phyloP scores from a whole-genome alignment of 1,140 invertebrate species.

The Magallana gigas region DNA sequence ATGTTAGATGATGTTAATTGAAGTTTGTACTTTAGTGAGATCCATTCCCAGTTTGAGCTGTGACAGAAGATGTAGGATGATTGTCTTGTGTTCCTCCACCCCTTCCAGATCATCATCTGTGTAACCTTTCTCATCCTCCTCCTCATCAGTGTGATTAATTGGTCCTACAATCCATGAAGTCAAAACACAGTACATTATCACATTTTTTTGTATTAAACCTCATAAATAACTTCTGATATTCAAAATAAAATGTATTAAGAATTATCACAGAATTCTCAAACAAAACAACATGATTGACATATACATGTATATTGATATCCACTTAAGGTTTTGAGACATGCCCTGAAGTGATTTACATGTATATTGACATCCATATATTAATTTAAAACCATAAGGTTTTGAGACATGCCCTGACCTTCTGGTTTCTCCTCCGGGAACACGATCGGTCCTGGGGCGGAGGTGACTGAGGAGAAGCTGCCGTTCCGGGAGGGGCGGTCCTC shows the following conservation, averaged over 20 bases:
- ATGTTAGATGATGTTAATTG: no score
- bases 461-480: slow-evolving; percentile 61
- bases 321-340: slow-evolving; percentile 1
- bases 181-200: background rate
- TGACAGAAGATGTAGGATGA: slow-evolving; percentile 82
- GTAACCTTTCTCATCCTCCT: slow-evolving; percentile 77
- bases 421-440: slow-evolving; percentile 51
- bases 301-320: no score
- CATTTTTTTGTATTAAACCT: background rate
- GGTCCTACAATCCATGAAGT: slow-evolving; percentile 44
- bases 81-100: slow-evolving; percentile 81
- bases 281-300: no score
- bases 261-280: no score
- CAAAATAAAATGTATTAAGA: no score
- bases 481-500: slow-evolving; percentile 8
- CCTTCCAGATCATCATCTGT: slow-evolving; percentile 78
- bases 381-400: background rate
- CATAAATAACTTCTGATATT: background rate
- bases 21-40: slow-evolving; percentile 61
- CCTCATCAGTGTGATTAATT: slow-evolving; percentile 77
- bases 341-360: background rate
- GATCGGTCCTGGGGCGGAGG: slow-evolving; percentile 53
- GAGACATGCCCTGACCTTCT: slow-evolving; percentile 50
- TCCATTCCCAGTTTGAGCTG: slow-evolving; percentile 83
- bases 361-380: no score